These are phyloP conservation scores for Ladona fulva DNA, from an alignment of 1,140 invertebrate genomes.

Conservation along the genomic window DNA sequence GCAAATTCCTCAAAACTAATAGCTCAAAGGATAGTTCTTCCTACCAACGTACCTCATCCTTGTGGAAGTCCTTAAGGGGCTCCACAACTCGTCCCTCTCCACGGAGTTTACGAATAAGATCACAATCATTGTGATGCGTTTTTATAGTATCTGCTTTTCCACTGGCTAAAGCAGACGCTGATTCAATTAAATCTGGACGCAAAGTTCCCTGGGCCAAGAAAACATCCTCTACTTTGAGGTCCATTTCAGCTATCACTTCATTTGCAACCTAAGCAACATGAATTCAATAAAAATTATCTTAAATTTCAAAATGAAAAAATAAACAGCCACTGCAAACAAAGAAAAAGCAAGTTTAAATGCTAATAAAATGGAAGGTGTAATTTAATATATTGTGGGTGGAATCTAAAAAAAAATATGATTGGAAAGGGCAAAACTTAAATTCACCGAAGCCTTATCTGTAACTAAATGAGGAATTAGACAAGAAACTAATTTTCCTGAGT, in stretches of 20 bases:
- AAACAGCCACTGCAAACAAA: conserved; percentile 13
- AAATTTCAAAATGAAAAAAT: background rate
- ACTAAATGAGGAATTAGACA: no score
- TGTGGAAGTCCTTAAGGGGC: conserved; percentile 98
- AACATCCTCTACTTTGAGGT: conserved; percentile 77
- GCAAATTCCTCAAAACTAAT: no score
- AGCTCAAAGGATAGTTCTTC: no score
- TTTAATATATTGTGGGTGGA: no score
- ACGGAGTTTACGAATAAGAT: conserved; percentile 82
- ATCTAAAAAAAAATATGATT: no score
- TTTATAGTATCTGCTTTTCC: conserved; percentile 89
- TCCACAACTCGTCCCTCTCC: conserved; percentile 85
- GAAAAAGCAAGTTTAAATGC: background rate
- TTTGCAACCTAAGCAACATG: conserved; percentile 52
- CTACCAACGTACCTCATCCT: conserved; percentile 81
- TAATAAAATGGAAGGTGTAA: background rate
- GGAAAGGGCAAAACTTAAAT: no score
- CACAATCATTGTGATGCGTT: conserved; percentile 99
- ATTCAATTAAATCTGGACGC: conserved; percentile 96
- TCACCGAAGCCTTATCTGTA: no score
- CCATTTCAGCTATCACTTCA: conserved; percentile 70
- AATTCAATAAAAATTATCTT: background rate
- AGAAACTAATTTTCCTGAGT: no score
- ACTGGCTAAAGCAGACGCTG: conserved; percentile 80
- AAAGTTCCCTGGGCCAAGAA: conserved; percentile 85